These are phyloP conservation scores for Meloidogyne chitwoodi DNA, from an alignment of 1,140 invertebrate species.

Conservation along the genomic window DNA sequence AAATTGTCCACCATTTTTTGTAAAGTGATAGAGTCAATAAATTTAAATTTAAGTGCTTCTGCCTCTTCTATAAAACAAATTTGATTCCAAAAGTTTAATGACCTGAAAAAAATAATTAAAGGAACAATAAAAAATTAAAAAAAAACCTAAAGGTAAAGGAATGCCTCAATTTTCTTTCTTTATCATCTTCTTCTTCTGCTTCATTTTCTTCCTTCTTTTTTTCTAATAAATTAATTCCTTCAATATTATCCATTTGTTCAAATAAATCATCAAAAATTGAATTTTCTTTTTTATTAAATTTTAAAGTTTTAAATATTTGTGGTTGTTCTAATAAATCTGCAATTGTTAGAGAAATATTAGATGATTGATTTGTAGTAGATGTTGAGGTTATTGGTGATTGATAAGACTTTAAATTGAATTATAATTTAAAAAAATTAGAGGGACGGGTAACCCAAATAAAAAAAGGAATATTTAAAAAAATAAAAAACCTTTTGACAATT, in stretches of 20 bases:
- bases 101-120: slow-evolving; percentile 25
- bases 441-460: too few relatives aligned
- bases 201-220: neutral
- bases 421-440: too few relatives aligned
- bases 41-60: slow-evolving; percentile 46
- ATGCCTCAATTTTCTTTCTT: neutral
- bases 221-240: neutral
- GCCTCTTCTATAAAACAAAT: slow-evolving; percentile 41
- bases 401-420: neutral
- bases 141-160: neutral
- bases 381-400: neutral
- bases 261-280: neutral
- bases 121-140: too few relatives aligned
- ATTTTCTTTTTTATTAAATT: neutral
- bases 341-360: neutral
- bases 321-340: neutral
- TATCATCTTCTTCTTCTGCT: neutral
- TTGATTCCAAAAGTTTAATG: slow-evolving; percentile 30
- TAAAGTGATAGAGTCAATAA: slow-evolving; percentile 35
- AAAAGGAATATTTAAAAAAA: neutral
- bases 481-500: neutral
- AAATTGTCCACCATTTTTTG: slow-evolving; percentile 17
- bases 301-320: neutral
- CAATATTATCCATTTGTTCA: neutral
- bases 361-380: neutral